phyloP scores from a whole-genome alignment of 2,888 invertebrate genomes.

The Callyntrura guangdongensis region DNA sequence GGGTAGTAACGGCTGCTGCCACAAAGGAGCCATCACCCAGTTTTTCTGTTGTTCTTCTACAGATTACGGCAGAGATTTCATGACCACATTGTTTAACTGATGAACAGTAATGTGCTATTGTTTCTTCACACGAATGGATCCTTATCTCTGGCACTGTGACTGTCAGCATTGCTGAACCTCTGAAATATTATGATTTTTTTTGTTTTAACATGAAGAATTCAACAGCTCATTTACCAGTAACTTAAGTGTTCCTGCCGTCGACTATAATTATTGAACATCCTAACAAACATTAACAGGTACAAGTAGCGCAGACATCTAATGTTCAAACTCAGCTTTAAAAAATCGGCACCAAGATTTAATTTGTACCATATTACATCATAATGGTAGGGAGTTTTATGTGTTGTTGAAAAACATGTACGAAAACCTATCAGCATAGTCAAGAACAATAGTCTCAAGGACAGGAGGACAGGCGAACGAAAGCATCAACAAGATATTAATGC shows the following conservation, averaged over 20 bases:
- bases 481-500: too few relatives aligned
- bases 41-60: conserved; percentile 30
- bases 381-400: too few relatives aligned
- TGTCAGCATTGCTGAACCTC: neutral
- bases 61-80: conserved; percentile 33
- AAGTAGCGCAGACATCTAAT: too few relatives aligned
- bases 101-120: conserved; percentile 71
- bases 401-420: too few relatives aligned
- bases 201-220: neutral
- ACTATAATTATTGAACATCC: neutral
- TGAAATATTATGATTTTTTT: neutral
- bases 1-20: conserved; percentile 28
- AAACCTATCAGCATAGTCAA: too few relatives aligned
- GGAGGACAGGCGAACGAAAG: too few relatives aligned
- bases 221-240: neutral
- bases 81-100: conserved; percentile 73
- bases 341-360: too few relatives aligned
- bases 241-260: neutral
- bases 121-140: conserved; percentile 13
- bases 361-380: too few relatives aligned
- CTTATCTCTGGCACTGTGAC: neutral
- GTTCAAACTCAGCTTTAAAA: too few relatives aligned
- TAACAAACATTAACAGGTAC: too few relatives aligned
- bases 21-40: conserved; percentile 46
- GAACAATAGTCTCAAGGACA: too few relatives aligned